Percentiles rank a stretch among this genome's conserved stretches.
These are phyloP conservation scores for Tiliacea citrago DNA, from an alignment of 2,888 invertebrate genomes.

Conservation along the genomic window DNA sequence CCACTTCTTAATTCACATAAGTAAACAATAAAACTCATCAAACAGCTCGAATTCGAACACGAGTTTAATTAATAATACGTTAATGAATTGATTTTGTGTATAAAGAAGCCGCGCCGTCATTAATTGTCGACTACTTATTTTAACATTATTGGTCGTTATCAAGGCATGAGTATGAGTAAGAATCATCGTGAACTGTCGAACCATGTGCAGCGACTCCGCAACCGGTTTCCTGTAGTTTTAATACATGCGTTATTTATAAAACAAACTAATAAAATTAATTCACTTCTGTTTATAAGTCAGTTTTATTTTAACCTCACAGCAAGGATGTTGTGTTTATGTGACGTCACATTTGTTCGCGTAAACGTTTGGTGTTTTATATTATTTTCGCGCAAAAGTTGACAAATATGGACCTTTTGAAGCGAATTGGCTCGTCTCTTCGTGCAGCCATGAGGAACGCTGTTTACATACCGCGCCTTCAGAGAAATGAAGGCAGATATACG, in stretches of 20 bases:
- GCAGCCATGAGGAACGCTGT: conserved; percentile 63
- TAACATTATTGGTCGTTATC: conserved; percentile 44
- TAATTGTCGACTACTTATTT: conserved; percentile 31
- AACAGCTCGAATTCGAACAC: conserved; percentile 9
- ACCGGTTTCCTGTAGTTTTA: conserved; percentile 69
- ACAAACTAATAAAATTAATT: conserved; percentile 71
- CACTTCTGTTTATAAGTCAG: conserved; percentile 71
- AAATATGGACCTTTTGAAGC: conserved; percentile 67
- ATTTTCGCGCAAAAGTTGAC: conserved; percentile 66
- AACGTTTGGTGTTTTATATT: conserved; percentile 61
- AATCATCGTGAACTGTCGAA: conserved; percentile 27
- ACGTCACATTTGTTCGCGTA: conserved; percentile 53
- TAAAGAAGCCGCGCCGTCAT: conserved; percentile 25
- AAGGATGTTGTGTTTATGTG: conserved; percentile 77
- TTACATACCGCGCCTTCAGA: conserved; percentile 63
- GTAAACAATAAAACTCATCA: conserved; percentile 23
- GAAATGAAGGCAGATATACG: conserved; percentile 65
- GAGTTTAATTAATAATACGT: conserved; percentile 19
- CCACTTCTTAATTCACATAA: conserved; percentile 26
- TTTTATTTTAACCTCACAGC: conserved; percentile 71
- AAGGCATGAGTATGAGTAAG: conserved; percentile 25
- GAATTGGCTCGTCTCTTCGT: conserved; percentile 58
- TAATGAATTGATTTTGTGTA: conserved; percentile 24
- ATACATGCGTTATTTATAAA: conserved; percentile 71
- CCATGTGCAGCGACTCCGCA: conserved; percentile 66